Evolutionary conservation across 2,888 invertebrate species (phyloP).

Genomic region (Ormia ochracea): DNA sequence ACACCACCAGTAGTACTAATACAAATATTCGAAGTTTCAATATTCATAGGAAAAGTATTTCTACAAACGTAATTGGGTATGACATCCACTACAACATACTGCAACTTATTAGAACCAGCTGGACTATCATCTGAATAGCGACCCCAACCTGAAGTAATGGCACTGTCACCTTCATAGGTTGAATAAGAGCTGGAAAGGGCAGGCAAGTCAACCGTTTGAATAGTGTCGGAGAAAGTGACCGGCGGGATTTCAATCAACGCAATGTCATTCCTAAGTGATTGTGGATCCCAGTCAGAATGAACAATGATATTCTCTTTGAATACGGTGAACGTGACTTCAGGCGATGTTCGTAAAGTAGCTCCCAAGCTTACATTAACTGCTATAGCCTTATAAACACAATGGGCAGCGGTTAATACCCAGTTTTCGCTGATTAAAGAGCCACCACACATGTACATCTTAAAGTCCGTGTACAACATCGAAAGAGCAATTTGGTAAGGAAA

Average conservation of each 20-base stretch:
- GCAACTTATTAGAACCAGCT: slow-evolving; percentile 66
- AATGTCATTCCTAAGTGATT: slow-evolving; percentile 68
- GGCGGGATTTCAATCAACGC: slow-evolving; percentile 66
- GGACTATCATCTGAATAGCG: slow-evolving; percentile 66
- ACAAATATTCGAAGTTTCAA: slow-evolving; percentile 66
- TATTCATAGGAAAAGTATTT: slow-evolving; percentile 51
- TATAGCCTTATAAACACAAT: slow-evolving; percentile 67
- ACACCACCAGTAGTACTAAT: slow-evolving; percentile 64
- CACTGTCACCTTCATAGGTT: slow-evolving; percentile 63
- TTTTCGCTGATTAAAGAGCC: slow-evolving; percentile 69
- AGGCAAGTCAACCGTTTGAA: slow-evolving; percentile 66
- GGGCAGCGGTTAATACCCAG: slow-evolving; percentile 73
- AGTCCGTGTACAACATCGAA: slow-evolving; percentile 51
- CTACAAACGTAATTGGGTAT: slow-evolving; percentile 70
- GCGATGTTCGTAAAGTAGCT: slow-evolving; percentile 59
- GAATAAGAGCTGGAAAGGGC: slow-evolving; percentile 61
- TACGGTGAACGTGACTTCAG: slow-evolving; percentile 52
- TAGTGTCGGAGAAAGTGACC: slow-evolving; percentile 63
- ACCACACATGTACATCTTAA: slow-evolving; percentile 67
- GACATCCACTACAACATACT: slow-evolving; percentile 70
- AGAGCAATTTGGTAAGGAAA: slow-evolving; percentile 71
- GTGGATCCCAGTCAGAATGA: slow-evolving; percentile 65
- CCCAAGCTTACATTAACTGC: slow-evolving; percentile 67
- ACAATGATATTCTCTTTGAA: slow-evolving; percentile 59
- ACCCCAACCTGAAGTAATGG: slow-evolving; percentile 73